Evolutionary conservation across 2,888 invertebrate species (phyloP).

Genomic region (Agriopis aurantiaria): DNA sequence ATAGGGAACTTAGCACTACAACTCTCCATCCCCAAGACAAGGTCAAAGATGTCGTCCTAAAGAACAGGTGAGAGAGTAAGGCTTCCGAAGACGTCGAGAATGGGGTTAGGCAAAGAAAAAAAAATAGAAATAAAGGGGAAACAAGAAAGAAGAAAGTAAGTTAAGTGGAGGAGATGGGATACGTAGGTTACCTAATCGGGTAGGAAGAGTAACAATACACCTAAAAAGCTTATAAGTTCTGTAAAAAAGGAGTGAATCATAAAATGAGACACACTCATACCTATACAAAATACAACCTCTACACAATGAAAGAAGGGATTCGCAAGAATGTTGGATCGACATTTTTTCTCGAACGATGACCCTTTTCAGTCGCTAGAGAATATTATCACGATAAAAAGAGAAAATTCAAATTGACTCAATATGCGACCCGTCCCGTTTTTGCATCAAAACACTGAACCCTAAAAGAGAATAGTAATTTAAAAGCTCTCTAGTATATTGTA

Average conservation of each 20-base stretch:
- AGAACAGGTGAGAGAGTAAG: too few relatives aligned
- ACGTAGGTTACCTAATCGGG: too few relatives aligned
- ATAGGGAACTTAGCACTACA: too few relatives aligned
- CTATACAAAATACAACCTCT: slow-evolving; percentile 2
- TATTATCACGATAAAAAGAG: slow-evolving; percentile 29
- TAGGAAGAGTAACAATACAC: too few relatives aligned
- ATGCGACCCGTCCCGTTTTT: slow-evolving; percentile 39
- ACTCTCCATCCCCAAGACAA: too few relatives aligned
- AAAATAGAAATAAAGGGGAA: too few relatives aligned
- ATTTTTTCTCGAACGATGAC: slow-evolving; percentile 35
- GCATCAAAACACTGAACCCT: slow-evolving; percentile 40
- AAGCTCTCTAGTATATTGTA: slow-evolving; percentile 44
- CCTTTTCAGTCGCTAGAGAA: slow-evolving; percentile 28
- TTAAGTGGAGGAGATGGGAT: too few relatives aligned
- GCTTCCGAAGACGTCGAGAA: too few relatives aligned
- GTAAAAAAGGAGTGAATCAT: background rate
- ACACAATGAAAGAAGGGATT: slow-evolving; percentile 13
- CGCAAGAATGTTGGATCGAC: slow-evolving; percentile 23
- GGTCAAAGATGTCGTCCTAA: too few relatives aligned
- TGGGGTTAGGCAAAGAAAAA: too few relatives aligned
- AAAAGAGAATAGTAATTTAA: slow-evolving; percentile 49
- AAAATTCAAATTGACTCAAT: slow-evolving; percentile 45
- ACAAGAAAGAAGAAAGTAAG: too few relatives aligned
- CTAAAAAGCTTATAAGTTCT: too few relatives aligned
- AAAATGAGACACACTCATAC: background rate